A percentile compares a stretch with the other conserved stretches of the same genome.
phyloP scores from a whole-genome alignment of 2,888 invertebrate genomes.

The Drosophila kanekoi region DNA sequence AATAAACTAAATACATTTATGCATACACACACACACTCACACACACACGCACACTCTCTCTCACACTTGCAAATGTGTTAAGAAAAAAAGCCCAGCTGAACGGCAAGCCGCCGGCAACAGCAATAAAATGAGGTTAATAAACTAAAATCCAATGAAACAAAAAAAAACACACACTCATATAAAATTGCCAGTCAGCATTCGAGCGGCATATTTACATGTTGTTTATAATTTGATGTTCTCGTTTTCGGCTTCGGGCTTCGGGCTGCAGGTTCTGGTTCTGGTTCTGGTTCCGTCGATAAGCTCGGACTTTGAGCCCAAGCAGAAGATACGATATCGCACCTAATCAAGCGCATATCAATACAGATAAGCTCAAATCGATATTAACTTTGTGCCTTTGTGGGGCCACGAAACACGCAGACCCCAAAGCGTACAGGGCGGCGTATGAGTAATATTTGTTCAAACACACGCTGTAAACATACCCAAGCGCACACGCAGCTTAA shows the following conservation, averaged over 20 bases:
- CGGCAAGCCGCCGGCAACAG: slow-evolving; percentile 12
- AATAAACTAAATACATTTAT: slow-evolving; percentile 24
- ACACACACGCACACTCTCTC: neutral
- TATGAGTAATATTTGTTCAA: slow-evolving; percentile 29
- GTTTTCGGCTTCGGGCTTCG: slow-evolving; percentile 17
- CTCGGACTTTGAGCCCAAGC: slow-evolving; percentile 53
- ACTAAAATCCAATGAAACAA: slow-evolving; percentile 52
- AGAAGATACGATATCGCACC: slow-evolving; percentile 37
- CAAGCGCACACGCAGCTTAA: too few relatives aligned
- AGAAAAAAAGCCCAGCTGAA: neutral
- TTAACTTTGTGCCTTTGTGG: slow-evolving; percentile 14
- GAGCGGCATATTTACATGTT: slow-evolving; percentile 70
- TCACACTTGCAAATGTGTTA: neutral
- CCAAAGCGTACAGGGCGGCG: slow-evolving; percentile 23
- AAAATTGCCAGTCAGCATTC: slow-evolving; percentile 61
- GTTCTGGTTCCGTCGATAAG: slow-evolving; percentile 29
- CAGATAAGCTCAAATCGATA: slow-evolving; percentile 64
- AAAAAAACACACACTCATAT: neutral
- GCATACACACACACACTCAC: neutral
- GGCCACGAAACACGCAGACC: neutral
- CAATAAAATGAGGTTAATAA: slow-evolving; percentile 69
- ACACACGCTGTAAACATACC: too few relatives aligned
- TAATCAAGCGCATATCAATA: slow-evolving; percentile 25
- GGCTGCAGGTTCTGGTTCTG: too few relatives aligned
- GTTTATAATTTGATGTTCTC: slow-evolving; percentile 60